These are phyloP conservation scores for Epinotia bilunana DNA, from an alignment of 2,888 invertebrate genomes.

Conservation along the genomic window DNA sequence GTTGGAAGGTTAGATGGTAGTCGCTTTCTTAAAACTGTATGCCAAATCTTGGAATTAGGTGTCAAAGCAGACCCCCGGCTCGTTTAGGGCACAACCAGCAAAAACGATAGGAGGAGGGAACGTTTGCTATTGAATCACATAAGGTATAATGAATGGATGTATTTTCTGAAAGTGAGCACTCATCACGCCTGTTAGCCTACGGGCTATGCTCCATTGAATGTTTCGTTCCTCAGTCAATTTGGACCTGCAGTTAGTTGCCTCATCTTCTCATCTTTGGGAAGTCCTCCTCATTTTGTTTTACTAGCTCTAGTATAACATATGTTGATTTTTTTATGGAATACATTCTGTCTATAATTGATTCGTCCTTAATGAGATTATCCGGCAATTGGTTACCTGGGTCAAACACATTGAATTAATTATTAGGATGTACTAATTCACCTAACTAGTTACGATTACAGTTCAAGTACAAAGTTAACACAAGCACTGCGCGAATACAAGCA, in stretches of 20 bases:
- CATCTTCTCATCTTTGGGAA: background rate
- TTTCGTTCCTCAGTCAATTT: background rate
- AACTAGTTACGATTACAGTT: background rate
- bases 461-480: background rate
- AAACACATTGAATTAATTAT: conserved; percentile 9
- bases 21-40: too few species aligned
- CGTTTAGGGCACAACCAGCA: too few species aligned
- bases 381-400: conserved; percentile 10
- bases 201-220: background rate
- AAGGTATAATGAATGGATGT: too few species aligned
- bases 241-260: background rate
- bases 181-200: background rate
- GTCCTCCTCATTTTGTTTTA: background rate
- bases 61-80: too few species aligned
- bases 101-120: too few species aligned
- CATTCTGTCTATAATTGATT: background rate
- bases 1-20: too few species aligned
- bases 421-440: conserved; percentile 9
- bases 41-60: too few species aligned
- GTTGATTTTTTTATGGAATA: background rate
- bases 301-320: background rate
- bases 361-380: conserved; percentile 7
- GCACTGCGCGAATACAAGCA: background rate
- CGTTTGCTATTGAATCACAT: too few species aligned
- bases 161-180: background rate